Conservation (phyloP, 2,888 invertebrate genomes). For the Neelides folsomi region DNA sequence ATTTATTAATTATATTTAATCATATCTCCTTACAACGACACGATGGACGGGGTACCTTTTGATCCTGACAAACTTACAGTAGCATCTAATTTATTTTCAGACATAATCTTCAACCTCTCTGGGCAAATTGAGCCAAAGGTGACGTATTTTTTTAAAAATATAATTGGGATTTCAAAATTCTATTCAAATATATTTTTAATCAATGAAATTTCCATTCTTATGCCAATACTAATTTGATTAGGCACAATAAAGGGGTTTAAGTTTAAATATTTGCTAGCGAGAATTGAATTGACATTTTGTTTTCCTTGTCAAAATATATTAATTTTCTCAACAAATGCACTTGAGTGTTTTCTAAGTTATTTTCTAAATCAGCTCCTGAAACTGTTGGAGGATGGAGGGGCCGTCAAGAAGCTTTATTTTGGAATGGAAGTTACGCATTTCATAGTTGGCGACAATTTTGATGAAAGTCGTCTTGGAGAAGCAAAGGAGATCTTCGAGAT, state of each 20-base stretch:
- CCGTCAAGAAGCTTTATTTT: slow-evolving; percentile 72
- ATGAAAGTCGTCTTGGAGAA: slow-evolving; percentile 74
- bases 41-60: too few relatives aligned
- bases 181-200: too few relatives aligned
- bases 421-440: slow-evolving; percentile 86
- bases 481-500: slow-evolving; percentile 87
- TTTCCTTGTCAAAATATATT: not conserved
- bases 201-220: not conserved
- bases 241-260: too few relatives aligned
- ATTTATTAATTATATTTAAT: too few relatives aligned
- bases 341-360: slow-evolving; percentile 2
- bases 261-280: too few relatives aligned
- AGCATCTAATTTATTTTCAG: too few relatives aligned
- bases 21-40: too few relatives aligned
- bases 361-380: slow-evolving; percentile 52
- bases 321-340: not conserved
- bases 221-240: not conserved
- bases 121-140: too few relatives aligned
- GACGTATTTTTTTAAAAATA: too few relatives aligned
- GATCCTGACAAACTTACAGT: too few relatives aligned
- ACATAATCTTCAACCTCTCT: too few relatives aligned
- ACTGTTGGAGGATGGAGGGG: slow-evolving; percentile 71
- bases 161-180: too few relatives aligned
- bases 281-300: not conserved
- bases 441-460: slow-evolving; percentile 71